Base-by-base conservation (phyloP, 2,888 invertebrate species). In the Drosophila tripunctata region DNA sequence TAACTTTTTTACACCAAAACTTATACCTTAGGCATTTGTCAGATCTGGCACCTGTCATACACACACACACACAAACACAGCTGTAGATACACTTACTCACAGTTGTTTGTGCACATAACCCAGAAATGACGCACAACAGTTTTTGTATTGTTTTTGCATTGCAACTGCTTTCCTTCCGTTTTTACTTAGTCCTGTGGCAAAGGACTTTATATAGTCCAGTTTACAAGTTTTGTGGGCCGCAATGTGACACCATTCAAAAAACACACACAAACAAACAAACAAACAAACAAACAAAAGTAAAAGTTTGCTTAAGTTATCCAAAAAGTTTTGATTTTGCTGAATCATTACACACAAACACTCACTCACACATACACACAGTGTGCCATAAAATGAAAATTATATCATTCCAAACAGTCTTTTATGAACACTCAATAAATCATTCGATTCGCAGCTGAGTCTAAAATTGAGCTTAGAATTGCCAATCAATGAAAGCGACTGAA, bases 401-500 rank as follows among this genome's bases (percentile, higher is more conserved):
- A 63, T 63, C 74, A 54, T 63, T 74, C 27, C n/a, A n/a, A 66
- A 69, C 35, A 54, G 62, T 63, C 74, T n/a, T n/a, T 47, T 43
- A 52, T 52, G 40, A 43, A 58, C 36, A 65, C 48, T 43, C 66
- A 54, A 74, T 74, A 74, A 74, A 70, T 74, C 75, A 64, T 66
- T 15, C 12, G 24, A 41, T 41, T 52, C 14, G 8, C 41, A 54
- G 30, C 47, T 36, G 36, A 27, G 12, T 17, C 4, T 35, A 31
- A 33, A 27, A 12, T 51, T n/a, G 2, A 24, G 19, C 12, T 17
- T 12, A 8, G 10, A 31, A n/a, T 30, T 19, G 50, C 7, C 45
- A 68, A 47, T 55, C 54, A 38, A 48, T 31, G 50, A 21, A 4
- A 17, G n/a, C n/a, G n/a, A 6, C 15, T 21, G 6, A 4, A 3